These are phyloP conservation scores for Hemichromis elongatus DNA, from an alignment of 2,113 vertebrate species.

Conservation along the genomic window DNA sequence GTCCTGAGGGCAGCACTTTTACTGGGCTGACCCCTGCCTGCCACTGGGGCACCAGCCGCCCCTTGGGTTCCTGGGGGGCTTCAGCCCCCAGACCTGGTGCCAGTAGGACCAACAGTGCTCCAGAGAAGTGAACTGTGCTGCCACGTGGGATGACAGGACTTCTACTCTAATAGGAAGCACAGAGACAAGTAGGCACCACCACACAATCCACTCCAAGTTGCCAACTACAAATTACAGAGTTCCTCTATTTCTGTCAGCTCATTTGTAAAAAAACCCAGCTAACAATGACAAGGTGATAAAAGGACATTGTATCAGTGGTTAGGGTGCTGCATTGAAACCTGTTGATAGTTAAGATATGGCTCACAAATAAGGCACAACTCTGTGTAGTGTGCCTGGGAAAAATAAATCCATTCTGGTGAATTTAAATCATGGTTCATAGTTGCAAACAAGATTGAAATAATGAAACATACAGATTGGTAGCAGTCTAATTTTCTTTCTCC, in stretches of 20 bases:
- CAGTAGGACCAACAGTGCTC: constrained; percentile 64
- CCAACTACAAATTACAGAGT: constrained; percentile 63
- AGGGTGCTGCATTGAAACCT: constrained; percentile 39
- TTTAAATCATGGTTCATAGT: constrained; percentile 33
- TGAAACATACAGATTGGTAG: constrained; percentile 59
- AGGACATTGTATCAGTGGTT: constrained; percentile 55
- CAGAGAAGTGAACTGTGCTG: constrained; percentile 67
- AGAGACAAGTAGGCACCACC: constrained; percentile 76
- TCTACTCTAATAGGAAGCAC: constrained; percentile 56
- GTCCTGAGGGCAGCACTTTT: constrained; percentile 65
- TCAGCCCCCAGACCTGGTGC: constrained; percentile 51
- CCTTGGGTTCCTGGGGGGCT: constrained; percentile 46
- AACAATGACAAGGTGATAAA: constrained; percentile 66
- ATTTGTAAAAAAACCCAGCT: constrained; percentile 67
- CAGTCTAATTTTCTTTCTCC: constrained; percentile 51
- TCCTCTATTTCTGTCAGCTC: constrained; percentile 72
- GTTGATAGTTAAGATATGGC: constrained; percentile 32
- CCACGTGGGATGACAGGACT: constrained; percentile 72
- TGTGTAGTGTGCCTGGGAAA: background rate
- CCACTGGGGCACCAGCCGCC: constrained; percentile 55
- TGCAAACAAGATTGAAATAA: constrained; percentile 63
- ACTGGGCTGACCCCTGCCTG: constrained; percentile 66
- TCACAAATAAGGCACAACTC: constrained; percentile 3
- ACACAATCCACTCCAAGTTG: constrained; percentile 66
- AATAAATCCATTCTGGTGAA: background rate